Evolutionary conservation across 2,113 vertebrate genomes (phyloP).

Genomic region (Oncorhynchus keta): DNA sequence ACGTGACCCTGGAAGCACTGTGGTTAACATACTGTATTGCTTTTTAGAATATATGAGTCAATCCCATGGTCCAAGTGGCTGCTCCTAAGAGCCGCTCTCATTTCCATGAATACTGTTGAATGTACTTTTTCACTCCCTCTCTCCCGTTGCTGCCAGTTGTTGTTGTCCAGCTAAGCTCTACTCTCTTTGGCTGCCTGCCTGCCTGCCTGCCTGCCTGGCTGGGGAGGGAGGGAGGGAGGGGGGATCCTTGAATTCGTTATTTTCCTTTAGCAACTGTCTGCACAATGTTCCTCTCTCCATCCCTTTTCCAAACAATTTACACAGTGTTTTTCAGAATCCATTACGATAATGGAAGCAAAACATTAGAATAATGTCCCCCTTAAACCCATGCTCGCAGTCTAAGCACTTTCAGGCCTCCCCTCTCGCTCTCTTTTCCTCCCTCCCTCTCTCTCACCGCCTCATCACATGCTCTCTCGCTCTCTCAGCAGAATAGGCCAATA

Average conservation of each 20-base stretch:
- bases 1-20: constrained; percentile 49
- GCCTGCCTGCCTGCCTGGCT: constrained; percentile 36
- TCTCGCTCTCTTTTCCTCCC: constrained; percentile 50
- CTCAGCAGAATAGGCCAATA: constrained; percentile 11
- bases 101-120: constrained; percentile 72
- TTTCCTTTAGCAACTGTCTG: constrained; percentile 80
- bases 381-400: constrained; percentile 73
- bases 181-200: constrained; percentile 51
- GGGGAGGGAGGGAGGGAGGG: constrained; percentile 22
- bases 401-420: constrained; percentile 74
- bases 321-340: constrained; percentile 72
- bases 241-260: constrained; percentile 76
- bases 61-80: constrained; percentile 48
- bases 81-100: constrained; percentile 62
- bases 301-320: constrained; percentile 81
- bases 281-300: constrained; percentile 74
- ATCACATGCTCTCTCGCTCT: constrained; percentile 57
- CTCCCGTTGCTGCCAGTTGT: constrained; percentile 44
- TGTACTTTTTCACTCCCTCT: constrained; percentile 45
- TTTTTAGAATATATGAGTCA: constrained; percentile 35
- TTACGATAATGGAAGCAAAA: constrained; percentile 79
- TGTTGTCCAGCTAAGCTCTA: constrained; percentile 63
- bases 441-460: constrained; percentile 43
- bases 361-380: constrained; percentile 80
- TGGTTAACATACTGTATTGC: constrained; percentile 46